A percentile compares a stretch with the other conserved stretches of the same genome.
Evolutionary conservation across 2,797 vertebrate genomes (phyloP).

Genomic region (Sitta carolinensis): DNA sequence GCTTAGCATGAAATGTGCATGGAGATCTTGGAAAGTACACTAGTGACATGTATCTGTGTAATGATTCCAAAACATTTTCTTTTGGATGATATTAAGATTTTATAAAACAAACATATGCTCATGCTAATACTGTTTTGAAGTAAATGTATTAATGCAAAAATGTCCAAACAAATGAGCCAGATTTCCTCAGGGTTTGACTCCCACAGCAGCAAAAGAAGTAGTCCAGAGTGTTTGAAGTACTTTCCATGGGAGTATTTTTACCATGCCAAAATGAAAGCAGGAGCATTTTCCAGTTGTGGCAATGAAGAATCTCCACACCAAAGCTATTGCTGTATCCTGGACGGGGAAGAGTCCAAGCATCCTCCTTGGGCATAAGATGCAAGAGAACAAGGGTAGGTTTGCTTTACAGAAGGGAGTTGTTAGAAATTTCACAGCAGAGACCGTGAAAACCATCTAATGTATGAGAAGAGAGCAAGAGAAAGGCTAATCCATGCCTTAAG

Average conservation of each 20-base stretch:
- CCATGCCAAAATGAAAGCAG: not conserved
- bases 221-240: conserved; percentile 10
- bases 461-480: not conserved
- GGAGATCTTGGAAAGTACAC: conserved; percentile 23
- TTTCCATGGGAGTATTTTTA: not conserved
- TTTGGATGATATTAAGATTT: conserved; percentile 57
- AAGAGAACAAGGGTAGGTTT: not conserved
- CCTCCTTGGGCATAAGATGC: not conserved
- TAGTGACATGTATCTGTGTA: conserved; percentile 39
- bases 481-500: not conserved
- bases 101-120: conserved; percentile 66
- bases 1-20: conserved; percentile 20
- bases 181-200: conserved; percentile 55
- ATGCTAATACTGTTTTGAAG: conserved; percentile 49
- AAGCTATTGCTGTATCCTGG: rapidly evolving
- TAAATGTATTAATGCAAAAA: conserved; percentile 58
- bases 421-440: not conserved
- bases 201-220: conserved; percentile 21
- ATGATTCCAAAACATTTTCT: conserved; percentile 56
- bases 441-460: not conserved
- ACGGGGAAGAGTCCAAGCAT: not conserved
- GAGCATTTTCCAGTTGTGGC: not conserved
- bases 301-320: not conserved
- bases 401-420: not conserved
- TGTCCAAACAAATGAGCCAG: conserved; percentile 45